A percentile compares a stretch with the other conserved stretches of the same genome.
phyloP scores from a whole-genome alignment of 2,113 vertebrate species.

The Actenoides lindsayi region DNA sequence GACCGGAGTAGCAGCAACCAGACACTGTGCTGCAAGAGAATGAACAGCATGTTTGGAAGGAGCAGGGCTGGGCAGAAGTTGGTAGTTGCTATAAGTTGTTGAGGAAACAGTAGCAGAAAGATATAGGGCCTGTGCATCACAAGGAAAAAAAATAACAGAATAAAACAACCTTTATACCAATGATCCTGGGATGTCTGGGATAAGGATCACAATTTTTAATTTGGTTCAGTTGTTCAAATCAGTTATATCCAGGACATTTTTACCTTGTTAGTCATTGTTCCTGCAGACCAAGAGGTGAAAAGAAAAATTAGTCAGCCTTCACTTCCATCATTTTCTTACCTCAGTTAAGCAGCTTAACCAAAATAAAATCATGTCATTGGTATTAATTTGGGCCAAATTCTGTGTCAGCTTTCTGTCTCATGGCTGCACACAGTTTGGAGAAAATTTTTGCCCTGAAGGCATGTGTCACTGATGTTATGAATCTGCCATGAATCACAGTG shows the following conservation, averaged over 20 bases:
- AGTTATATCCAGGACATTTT: not conserved
- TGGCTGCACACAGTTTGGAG: not conserved
- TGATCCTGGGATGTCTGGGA: not conserved
- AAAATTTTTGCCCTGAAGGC: not conserved
- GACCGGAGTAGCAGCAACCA: not conserved
- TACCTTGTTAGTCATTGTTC: not conserved
- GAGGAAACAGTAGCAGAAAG: not conserved
- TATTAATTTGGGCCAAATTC: not conserved
- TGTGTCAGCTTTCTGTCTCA: not conserved
- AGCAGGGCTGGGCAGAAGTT: not conserved
- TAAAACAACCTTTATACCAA: not conserved
- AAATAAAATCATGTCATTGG: not conserved
- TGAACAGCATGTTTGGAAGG: not conserved
- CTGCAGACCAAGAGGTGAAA: not conserved
- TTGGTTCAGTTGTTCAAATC: not conserved
- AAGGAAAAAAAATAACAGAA: not conserved
- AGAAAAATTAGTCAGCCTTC: not conserved
- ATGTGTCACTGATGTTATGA: not conserved
- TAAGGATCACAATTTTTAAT: not conserved
- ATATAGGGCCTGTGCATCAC: accelerated
- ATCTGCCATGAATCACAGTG: not conserved
- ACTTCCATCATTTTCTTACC: not conserved
- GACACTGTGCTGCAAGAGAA: not conserved
- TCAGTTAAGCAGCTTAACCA: not conserved
- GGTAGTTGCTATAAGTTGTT: not conserved